These are phyloP conservation scores for Protobothrops mucrosquamatus DNA, from an alignment of 2,113 vertebrate species.

Conservation along the genomic window DNA sequence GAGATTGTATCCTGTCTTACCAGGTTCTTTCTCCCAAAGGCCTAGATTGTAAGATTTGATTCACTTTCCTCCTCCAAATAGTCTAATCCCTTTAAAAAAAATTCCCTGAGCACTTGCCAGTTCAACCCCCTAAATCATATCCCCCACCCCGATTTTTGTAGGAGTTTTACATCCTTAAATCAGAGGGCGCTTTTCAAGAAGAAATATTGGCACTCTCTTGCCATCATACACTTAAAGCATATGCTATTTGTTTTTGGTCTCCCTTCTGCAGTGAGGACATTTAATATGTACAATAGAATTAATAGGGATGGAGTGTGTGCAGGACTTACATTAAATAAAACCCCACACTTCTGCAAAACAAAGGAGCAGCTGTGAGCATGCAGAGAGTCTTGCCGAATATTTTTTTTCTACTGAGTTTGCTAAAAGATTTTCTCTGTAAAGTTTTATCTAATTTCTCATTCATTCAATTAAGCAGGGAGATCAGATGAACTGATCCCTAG, in stretches of 20 bases:
- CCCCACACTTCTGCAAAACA: slow-evolving; percentile 63
- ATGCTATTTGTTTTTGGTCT: slow-evolving; percentile 70
- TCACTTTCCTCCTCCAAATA: neutral
- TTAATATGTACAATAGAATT: slow-evolving; percentile 73
- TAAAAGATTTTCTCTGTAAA: slow-evolving; percentile 73
- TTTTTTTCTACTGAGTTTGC: slow-evolving; percentile 63
- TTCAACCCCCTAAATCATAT: slow-evolving; percentile 23
- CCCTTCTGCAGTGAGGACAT: slow-evolving; percentile 67
- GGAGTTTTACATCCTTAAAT: slow-evolving; percentile 45
- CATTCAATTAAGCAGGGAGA: slow-evolving; percentile 71
- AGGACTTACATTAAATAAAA: slow-evolving; percentile 66
- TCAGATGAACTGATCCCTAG: slow-evolving; percentile 58
- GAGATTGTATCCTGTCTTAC: neutral
- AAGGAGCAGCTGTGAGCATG: slow-evolving; percentile 69
- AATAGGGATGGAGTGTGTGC: slow-evolving; percentile 67
- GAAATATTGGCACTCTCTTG: slow-evolving; percentile 58
- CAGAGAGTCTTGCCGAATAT: slow-evolving; percentile 52
- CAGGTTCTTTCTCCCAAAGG: neutral
- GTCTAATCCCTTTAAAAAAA: slow-evolving; percentile 13
- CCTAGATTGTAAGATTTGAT: neutral
- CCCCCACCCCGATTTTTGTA: neutral
- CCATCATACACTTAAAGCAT: slow-evolving; percentile 65
- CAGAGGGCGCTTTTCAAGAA: slow-evolving; percentile 43
- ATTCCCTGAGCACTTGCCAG: slow-evolving; percentile 13
- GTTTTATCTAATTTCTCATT: slow-evolving; percentile 72